These are phyloP conservation scores for Furcula furcula DNA, from an alignment of 2,888 invertebrate species.

Conservation along the genomic window DNA sequence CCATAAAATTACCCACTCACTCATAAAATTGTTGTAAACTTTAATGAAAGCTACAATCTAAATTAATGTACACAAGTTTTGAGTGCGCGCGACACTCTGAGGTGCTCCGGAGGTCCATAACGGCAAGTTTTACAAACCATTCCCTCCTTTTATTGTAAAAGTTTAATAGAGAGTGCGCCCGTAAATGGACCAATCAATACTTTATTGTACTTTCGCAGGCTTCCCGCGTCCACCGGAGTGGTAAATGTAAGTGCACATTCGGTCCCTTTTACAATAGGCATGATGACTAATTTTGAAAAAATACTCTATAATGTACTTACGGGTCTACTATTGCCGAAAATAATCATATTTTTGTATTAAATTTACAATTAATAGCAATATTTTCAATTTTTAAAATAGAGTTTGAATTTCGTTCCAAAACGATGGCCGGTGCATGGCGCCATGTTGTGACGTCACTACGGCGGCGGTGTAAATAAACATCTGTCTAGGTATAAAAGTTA, in stretches of 20 bases:
- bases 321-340: too few relatives aligned
- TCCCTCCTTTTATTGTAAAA: constrained; percentile 59
- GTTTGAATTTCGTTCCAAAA: too few relatives aligned
- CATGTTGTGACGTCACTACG: too few relatives aligned
- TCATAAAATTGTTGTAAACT: not conserved
- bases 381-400: too few relatives aligned
- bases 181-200: constrained; percentile 62
- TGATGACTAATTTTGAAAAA: too few relatives aligned
- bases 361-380: too few relatives aligned
- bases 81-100: constrained; percentile 7
- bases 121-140: constrained; percentile 44
- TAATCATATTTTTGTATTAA: too few relatives aligned
- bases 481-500: too few relatives aligned
- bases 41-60: constrained; percentile 26
- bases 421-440: too few relatives aligned
- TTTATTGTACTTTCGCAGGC: constrained; percentile 53
- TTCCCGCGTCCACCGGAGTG: constrained; percentile 32
- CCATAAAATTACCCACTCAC: not conserved
- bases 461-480: too few relatives aligned
- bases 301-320: too few relatives aligned
- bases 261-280: too few relatives aligned
- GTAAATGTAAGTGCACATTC: constrained; percentile 31
- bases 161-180: constrained; percentile 62
- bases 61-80: constrained; percentile 30
- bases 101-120: constrained; percentile 27